These are phyloP conservation scores for Burhinus bistriatus DNA, from an alignment of 2,113 vertebrate genomes.

Conservation along the genomic window DNA sequence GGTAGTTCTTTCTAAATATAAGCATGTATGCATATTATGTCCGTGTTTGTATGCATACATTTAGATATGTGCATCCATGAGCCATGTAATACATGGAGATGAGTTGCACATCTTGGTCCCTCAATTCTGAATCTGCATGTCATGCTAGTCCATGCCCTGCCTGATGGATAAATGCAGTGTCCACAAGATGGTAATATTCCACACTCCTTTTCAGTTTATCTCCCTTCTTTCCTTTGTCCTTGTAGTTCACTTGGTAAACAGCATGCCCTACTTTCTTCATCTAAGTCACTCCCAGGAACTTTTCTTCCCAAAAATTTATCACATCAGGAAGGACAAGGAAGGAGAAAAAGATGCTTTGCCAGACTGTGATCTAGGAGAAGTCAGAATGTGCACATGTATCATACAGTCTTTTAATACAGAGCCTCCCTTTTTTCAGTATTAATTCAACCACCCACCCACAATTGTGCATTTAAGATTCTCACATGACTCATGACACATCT, in stretches of 20 bases:
- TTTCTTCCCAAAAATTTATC: background rate
- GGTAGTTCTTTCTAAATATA: background rate
- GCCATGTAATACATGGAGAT: background rate
- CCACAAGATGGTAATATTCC: background rate
- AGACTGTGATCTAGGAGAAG: background rate
- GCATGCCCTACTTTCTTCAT: background rate
- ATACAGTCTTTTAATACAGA: background rate
- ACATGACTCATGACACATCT: background rate
- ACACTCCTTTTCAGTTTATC: background rate
- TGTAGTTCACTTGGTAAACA: background rate
- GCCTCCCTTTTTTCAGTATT: background rate
- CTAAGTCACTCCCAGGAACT: background rate
- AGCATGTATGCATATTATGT: background rate
- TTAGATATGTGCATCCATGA: background rate
- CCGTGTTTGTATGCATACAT: rapidly evolving
- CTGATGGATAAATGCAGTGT: background rate
- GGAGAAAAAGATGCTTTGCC: background rate
- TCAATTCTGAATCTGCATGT: background rate
- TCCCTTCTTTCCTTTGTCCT: background rate
- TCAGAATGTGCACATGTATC: background rate
- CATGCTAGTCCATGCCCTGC: background rate
- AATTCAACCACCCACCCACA: background rate
- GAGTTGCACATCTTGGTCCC: background rate
- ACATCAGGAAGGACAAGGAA: background rate
- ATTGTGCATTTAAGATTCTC: background rate